Evolutionary conservation across 2,113 vertebrate genomes (phyloP), one percentile per base, ranked within the genome.

Genomic region (Chloropsis cyanopogon): DNA sequence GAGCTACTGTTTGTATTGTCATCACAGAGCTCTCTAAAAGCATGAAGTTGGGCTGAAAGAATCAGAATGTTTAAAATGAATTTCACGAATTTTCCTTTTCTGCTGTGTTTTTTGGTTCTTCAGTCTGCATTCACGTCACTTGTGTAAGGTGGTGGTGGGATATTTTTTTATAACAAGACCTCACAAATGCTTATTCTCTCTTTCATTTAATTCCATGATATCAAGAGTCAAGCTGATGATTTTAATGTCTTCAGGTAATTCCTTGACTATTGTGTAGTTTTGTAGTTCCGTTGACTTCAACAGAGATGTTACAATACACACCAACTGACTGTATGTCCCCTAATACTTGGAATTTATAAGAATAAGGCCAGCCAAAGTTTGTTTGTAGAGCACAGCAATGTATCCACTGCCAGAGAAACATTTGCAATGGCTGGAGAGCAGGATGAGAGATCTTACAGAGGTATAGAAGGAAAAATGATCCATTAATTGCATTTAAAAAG

Each of bases 1-100:
- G 96, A 97, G 86, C 76, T 93, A 84, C 80, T 96, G 88, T 95
- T 95, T 92, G 95, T 95, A 95, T 96, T 95, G 92, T 94, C 95
- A 96, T 84, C 92, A 83, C 91, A 92, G 65, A 91, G 53, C 54
- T 78, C 61, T 94, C 81, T 82, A 25, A 88, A 92, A 91, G 86
- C 88, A 77, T 69, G 75, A 90, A 96, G 70, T 76, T 2, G 0
- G 64, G 78, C 83, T 88, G 68, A 89, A 93, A 94, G 90, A 89
- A 89, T 86, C 72, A 79, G 61, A 82, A 93, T 92, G 81, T 71
- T 92, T 93, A 82, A 96, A 93, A 88, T 63, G 37, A 93, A 82
- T 7, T 65, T 65, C 49, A 65, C 5, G 4, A 65, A 53, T 86
- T 77, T 59, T 18, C 23, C 15, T 65, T 73, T 82, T 92, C 82